phyloP scores from a whole-genome alignment of 2,113 vertebrate species.

The Sapayoa aenigma region DNA sequence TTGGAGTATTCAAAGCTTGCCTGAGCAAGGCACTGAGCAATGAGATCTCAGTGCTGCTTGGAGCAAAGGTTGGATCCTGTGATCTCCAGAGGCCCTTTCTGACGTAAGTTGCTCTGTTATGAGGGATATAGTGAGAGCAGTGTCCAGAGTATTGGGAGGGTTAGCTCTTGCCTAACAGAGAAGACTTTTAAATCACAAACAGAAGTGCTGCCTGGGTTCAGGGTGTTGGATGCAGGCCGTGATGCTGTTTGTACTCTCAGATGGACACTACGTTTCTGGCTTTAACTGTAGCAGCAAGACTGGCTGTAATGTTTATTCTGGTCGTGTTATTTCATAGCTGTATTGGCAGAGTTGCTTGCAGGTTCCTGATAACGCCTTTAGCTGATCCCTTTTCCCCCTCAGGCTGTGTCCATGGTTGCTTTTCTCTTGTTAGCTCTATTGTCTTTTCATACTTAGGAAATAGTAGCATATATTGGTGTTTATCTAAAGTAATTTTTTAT shows the following conservation, averaged over 20 bases:
- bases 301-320: background rate
- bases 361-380: background rate
- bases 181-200: background rate
- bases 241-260: background rate
- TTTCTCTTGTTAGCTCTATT: background rate
- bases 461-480: background rate
- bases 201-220: background rate
- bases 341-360: background rate
- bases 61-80: background rate
- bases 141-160: background rate
- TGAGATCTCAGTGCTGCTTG: rapidly evolving
- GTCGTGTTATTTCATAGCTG: background rate
- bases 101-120: background rate
- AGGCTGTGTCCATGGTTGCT: background rate
- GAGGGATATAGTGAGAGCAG: background rate
- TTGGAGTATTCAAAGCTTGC: background rate
- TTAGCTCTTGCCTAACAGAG: background rate
- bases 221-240: background rate
- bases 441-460: background rate
- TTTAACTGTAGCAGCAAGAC: background rate
- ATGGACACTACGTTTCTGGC: background rate
- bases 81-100: background rate
- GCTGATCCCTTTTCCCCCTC: background rate
- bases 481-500: background rate
- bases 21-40: background rate